These are phyloP conservation scores for Urophycis tenuis DNA, from an alignment of 2,797 vertebrate species.

Conservation along the genomic window DNA sequence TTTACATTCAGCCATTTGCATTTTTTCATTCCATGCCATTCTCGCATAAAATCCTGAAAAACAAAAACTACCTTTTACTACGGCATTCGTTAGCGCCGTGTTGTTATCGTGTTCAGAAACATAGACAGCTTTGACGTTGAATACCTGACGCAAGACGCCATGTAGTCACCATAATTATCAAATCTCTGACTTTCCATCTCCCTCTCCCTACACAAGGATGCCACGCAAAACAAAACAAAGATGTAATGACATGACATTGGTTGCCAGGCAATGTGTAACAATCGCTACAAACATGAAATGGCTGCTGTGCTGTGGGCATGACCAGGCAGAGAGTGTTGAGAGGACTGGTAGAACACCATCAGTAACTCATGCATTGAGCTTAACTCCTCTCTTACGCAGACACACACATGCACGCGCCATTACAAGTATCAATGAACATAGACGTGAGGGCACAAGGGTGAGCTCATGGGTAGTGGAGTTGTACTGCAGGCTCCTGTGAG, in stretches of 20 bases:
- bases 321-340: too few species aligned
- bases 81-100: not conserved
- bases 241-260: constrained; percentile 20
- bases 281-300: constrained; percentile 38
- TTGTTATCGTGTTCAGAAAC: not conserved
- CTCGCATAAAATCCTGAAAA: not conserved
- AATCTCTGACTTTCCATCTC: not conserved
- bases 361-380: not conserved
- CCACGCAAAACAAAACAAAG: constrained; percentile 8
- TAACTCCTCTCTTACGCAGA: not conserved
- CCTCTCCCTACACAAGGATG: constrained; percentile 8
- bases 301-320: constrained; percentile 11
- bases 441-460: not conserved
- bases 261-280: constrained; percentile 40
- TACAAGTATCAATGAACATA: not conserved
- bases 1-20: not conserved
- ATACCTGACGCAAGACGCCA: not conserved
- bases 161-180: not conserved
- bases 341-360: not conserved
- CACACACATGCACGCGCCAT: not conserved
- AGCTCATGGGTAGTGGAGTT: not conserved
- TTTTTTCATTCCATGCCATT: not conserved
- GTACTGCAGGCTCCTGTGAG: not conserved
- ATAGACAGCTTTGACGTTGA: not conserved
- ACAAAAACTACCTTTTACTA: not conserved